These are phyloP conservation scores for Zoanthus gigantus DNA, from an alignment of 92 coral and sea anemone genomes.

Conservation along the genomic window DNA sequence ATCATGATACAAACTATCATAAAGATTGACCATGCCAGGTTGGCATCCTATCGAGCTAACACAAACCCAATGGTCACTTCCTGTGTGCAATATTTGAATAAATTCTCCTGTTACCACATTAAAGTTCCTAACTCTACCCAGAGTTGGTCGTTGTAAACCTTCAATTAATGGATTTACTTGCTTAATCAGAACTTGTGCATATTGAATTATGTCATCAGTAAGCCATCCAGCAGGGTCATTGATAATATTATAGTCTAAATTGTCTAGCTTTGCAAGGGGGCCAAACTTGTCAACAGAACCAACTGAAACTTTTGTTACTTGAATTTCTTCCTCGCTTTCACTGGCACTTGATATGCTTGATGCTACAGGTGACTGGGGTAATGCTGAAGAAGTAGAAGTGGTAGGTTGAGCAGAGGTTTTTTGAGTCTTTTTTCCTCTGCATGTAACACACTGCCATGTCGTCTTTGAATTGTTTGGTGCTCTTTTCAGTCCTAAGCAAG, in stretches of 20 bases:
- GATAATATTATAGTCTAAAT: constrained; percentile 36
- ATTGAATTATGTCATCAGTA: constrained; percentile 47
- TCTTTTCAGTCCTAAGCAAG: neutral
- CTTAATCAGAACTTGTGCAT: constrained; percentile 27
- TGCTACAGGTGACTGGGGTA: neutral
- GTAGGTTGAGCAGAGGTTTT: neutral
- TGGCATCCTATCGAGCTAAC: too few relatives aligned
- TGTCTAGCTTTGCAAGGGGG: constrained; percentile 24
- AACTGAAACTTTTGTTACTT: neutral
- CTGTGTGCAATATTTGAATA: too few relatives aligned
- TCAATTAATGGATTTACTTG: constrained; percentile 30
- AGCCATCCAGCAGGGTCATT: constrained; percentile 54
- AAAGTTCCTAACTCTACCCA: neutral
- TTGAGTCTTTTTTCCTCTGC: neutral
- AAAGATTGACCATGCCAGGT: too few relatives aligned
- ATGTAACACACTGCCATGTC: neutral
- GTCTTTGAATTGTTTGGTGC: neutral
- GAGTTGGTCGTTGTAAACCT: neutral
- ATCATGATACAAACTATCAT: too few relatives aligned
- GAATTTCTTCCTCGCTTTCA: neutral
- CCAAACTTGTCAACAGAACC: constrained; percentile 21
- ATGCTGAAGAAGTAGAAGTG: constrained; percentile 1
- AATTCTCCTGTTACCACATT: neutral
- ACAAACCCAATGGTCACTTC: too few relatives aligned
- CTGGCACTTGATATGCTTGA: neutral